Percentiles rank a stretch among this genome's conserved stretches.
phyloP scores from a whole-genome alignment of 2,888 invertebrate genomes.

The Drosophila anomelani region DNA sequence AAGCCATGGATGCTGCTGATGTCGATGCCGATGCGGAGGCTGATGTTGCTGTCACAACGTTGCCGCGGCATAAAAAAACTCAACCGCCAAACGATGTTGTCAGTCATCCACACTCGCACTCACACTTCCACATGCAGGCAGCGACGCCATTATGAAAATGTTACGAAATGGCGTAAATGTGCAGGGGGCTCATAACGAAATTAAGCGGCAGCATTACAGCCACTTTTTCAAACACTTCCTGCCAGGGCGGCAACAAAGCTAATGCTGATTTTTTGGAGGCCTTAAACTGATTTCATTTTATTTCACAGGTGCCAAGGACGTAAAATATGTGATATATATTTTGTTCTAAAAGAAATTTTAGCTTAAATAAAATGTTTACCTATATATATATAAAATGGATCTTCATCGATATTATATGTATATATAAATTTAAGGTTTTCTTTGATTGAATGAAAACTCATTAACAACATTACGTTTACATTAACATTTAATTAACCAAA shows the following conservation, averaged over 20 bases:
- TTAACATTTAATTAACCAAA: too few relatives aligned
- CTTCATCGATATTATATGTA: neutral
- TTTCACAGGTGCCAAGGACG: neutral
- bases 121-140: constrained; percentile 20
- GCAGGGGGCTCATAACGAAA: constrained; percentile 72
- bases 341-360: too few relatives aligned
- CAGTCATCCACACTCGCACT: constrained; percentile 53
- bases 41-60: constrained; percentile 48
- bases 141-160: constrained; percentile 75
- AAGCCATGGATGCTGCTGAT: constrained; percentile 8
- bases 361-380: neutral
- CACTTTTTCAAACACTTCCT: constrained; percentile 49
- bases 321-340: neutral
- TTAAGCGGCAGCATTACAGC: constrained; percentile 60
- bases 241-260: constrained; percentile 13
- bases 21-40: neutral
- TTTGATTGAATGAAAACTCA: too few relatives aligned
- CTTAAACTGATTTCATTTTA: constrained; percentile 6
- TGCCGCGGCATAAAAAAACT: constrained; percentile 65
- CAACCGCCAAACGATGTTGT: constrained; percentile 71
- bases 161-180: constrained; percentile 79
- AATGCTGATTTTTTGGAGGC: constrained; percentile 15
- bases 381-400: neutral
- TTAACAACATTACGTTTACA: neutral
- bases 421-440: neutral